Conservation (phyloP, 2,888 invertebrate species). For the Margaritifera margaritifera region DNA sequence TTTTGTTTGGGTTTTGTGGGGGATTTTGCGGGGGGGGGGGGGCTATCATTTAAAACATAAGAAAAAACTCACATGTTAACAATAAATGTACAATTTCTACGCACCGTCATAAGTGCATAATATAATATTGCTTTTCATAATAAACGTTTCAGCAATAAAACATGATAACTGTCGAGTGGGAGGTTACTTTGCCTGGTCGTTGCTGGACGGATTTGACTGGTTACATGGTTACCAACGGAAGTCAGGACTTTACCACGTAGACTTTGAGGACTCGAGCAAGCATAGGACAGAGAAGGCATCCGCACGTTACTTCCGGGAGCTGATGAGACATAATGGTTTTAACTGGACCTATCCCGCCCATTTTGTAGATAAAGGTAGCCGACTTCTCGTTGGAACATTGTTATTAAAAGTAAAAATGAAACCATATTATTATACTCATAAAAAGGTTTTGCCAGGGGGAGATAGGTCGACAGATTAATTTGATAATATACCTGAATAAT, state of each 20-base stretch:
- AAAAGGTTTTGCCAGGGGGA: no score
- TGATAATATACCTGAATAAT: no score
- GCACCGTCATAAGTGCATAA: no score
- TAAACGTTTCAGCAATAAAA: slow-evolving; percentile 31
- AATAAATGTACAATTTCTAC: no score
- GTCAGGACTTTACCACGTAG: slow-evolving; percentile 80
- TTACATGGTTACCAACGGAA: slow-evolving; percentile 80
- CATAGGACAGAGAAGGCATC: slow-evolving; percentile 43
- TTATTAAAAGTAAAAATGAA: not conserved
- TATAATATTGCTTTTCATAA: no score
- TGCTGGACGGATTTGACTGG: slow-evolving; percentile 90
- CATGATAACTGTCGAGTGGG: slow-evolving; percentile 64
- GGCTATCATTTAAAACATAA: no score
- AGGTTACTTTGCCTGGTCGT: slow-evolving; percentile 85
- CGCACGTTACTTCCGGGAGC: slow-evolving; percentile 35
- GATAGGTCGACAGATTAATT: no score
- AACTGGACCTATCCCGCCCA: slow-evolving; percentile 35
- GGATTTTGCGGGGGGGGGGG: no score
- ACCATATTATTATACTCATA: no score
- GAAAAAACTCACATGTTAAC: no score
- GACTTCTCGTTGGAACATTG: no score
- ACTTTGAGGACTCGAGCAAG: slow-evolving; percentile 27
- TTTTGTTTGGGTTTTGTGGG: no score
- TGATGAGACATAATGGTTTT: slow-evolving; percentile 36
- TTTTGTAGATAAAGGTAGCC: slow-evolving; percentile 35